Base-by-base conservation (phyloP, 2,888 invertebrate species). In the Trichogramma evanescens region DNA sequence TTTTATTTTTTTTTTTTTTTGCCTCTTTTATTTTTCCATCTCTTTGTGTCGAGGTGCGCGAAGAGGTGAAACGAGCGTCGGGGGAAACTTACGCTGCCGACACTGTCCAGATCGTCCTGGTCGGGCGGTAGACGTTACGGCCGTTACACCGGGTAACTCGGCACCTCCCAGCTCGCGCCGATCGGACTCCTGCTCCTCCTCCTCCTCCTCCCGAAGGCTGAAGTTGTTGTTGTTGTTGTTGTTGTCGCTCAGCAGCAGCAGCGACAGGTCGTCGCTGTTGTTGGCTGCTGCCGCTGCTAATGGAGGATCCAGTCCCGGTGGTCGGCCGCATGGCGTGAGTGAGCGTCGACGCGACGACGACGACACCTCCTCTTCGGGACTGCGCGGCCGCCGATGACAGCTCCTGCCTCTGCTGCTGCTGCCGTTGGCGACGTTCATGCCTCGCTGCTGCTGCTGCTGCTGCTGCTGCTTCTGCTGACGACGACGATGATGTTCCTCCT, bases 161-260 rank as follows among this genome's bases (percentile, higher is more conserved):
- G 42, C 5, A 50, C 38, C 5, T 54, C 56, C n/a, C 58, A 8
- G 53, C 58, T 41, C 3, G 45, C 10, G 51, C 40, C 10, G 7
- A 57, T 50, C 13, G 57, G 10, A 40, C 57, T 54, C 5, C 58
- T 46, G 7, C 54, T 53, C 6, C 61, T 56, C 38, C 50, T 58
- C 63, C 60, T 39, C 7, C 41, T 42, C 49, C 10, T 58, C 26
- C 40, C 3, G 26, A 26, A 26, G 48, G 39, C 7, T 13, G 6
- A 6, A 10, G 6, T 10, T 49, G 26, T 50, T 8, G 43, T 52
- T 39, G 9, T 52, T 52, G 39, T 51, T 39, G 40, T 51, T 50
- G 6, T 9, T 10, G 9, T 5, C n/a, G 46, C 46, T 46, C 46
- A 46, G 7, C 10, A 10, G 48, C 4, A 5, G 48, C n/a, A 48